Base-by-base conservation (phyloP, 1,140 invertebrate species). In the Drosophila melanica region DNA sequence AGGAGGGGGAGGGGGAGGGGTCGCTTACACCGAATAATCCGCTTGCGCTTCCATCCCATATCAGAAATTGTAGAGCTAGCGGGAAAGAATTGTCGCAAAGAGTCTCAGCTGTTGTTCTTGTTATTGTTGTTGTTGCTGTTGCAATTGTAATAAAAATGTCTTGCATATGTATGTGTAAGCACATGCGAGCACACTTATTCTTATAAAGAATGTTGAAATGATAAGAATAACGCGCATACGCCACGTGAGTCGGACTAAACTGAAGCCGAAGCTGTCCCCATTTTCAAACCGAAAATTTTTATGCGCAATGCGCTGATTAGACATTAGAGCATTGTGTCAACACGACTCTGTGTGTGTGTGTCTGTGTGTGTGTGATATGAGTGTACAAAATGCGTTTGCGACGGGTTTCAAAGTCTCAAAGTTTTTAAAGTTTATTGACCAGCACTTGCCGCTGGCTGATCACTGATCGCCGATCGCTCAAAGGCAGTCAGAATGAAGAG, bases 181-280 rank as follows among this genome's bases (percentile, higher is more conserved):
- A 41, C 18, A n/a, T 9, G n/a, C 14, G 35, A 4, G 23, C 8
- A 23, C 10, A 30, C 18, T 20, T 16, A 51, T 14, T 50, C 20
- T 30, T 39, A 37, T 64, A 51, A 67, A 62, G 62, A 51, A 51
- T 71, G 54, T 50, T 33, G 37, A 64, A 69, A 60, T 78, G 81
- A 86, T 86, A 86, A 86, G 78, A 47, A 54, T 42, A 76, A 84
- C 76, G 80, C 75, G 80, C 79, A 57, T 62, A 72, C 74, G 76
- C 80, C 80, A 84, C 80, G 76, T 84, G 80, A 79, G 80, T 63
- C 59, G 39, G 1, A 54, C 50, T 48, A 48, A 60, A 35, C 48
- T 14, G 27, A 57, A 50, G 48, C 16, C 16, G 39, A 45, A 64
- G 63, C 47, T 48, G 58, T 44, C 68, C 51, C 63, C 60, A 79